phyloP scores from a whole-genome alignment of 2,797 vertebrate genomes.

The Chelmon rostratus region DNA sequence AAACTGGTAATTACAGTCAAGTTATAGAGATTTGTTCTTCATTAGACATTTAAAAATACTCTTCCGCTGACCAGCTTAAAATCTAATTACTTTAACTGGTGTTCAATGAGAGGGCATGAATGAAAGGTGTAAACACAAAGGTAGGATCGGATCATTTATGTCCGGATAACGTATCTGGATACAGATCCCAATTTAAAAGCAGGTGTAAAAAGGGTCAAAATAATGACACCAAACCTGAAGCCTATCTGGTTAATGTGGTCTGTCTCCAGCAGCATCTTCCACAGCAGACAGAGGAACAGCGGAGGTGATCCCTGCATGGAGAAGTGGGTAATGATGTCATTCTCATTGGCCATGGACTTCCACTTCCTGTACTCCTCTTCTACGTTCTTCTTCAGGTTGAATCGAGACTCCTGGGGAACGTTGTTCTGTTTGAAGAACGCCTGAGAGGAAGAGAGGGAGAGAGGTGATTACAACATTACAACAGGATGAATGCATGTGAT shows the following conservation, averaged over 20 bases:
- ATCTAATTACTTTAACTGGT: background rate
- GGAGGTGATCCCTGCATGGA: conserved; percentile 95
- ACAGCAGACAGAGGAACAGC: conserved; percentile 96
- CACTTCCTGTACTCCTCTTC: conserved; percentile 99
- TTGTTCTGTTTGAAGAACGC: conserved; percentile 99
- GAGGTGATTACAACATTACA: background rate
- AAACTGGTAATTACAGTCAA: background rate
- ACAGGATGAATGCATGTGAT: background rate
- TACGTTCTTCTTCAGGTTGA: conserved; percentile 99
- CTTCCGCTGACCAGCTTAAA: too few species aligned
- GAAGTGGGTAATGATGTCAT: conserved; percentile 97
- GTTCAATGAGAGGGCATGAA: background rate
- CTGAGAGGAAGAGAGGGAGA: conserved; percentile 73
- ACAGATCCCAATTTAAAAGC: too few species aligned
- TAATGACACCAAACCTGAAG: conserved; percentile 69
- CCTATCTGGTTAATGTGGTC: conserved; percentile 99
- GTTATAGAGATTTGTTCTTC: background rate
- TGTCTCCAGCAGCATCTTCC: conserved; percentile 99
- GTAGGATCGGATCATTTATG: too few species aligned
- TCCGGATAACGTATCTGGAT: too few species aligned
- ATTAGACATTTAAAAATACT: too few species aligned
- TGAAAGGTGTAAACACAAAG: too few species aligned
- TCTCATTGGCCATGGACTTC: conserved; percentile 99
- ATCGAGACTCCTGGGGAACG: conserved; percentile 97
- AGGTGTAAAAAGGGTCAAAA: background rate